Percentiles rank a stretch among this genome's conserved stretches.
phyloP scores from a whole-genome alignment of 2,113 vertebrate species.

The Lasiurus cinereus region DNA sequence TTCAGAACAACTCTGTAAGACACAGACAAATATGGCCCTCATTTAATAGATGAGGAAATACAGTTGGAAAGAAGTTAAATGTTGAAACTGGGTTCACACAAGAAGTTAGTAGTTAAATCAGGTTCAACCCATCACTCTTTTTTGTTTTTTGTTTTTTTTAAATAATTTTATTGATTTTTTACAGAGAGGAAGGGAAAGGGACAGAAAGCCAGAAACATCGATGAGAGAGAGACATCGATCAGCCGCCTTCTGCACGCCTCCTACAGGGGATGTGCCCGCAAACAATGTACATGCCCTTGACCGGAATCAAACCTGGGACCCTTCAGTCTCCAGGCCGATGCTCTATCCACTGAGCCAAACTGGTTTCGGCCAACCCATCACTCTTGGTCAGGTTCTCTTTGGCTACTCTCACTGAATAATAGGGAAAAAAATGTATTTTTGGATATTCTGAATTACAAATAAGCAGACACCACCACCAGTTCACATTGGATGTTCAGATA shows the following conservation, averaged over 20 bases:
- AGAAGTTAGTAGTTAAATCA: background rate
- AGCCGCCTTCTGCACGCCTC: no score
- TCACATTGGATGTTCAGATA: background rate
- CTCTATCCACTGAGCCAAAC: no score
- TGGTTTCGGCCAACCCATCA: background rate
- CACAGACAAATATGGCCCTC: background rate
- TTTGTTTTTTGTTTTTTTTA: no score
- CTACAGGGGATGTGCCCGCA: no score
- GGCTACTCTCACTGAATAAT: background rate
- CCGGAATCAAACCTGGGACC: no score
- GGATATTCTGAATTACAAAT: constrained; percentile 17
- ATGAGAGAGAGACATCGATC: no score
- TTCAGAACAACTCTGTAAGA: background rate
- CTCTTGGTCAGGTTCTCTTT: background rate
- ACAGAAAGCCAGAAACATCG: no score
- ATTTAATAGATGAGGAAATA: constrained; percentile 42
- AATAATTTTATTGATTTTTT: no score
- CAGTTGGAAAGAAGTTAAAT: constrained; percentile 35
- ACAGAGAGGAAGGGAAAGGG: no score
- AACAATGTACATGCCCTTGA: no score
- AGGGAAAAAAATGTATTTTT: background rate
- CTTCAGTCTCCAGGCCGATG: no score
- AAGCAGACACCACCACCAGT: background rate
- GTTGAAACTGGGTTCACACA: background rate
- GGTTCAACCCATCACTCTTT: background rate